Evolutionary conservation across 37 sponge, comb jelly and placozoan genomes (phyloP), one percentile per base, ranked within the genome.

Genomic region (Chondrosia reniformis): DNA sequence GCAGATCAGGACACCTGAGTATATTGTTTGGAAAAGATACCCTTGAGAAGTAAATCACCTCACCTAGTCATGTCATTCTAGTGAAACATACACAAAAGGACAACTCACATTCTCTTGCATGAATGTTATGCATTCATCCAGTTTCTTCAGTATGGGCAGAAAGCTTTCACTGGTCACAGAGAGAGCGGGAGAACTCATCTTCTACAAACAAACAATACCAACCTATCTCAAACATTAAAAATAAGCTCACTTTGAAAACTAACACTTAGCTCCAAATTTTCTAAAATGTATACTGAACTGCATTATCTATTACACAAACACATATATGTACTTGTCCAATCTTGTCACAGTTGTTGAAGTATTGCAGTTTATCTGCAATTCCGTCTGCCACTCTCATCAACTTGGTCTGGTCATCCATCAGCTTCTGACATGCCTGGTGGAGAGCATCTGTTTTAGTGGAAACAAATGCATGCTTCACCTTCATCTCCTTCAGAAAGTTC

Each of bases 121-220:
- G 89, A 96, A 99, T 31, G 42, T 65, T 55, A 99, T 89, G 80
- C 99, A 99, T 56, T 99, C 96, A 81, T 99, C 99, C 63, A 99
- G 84, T 15, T 91, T 72, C 21, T 89, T 71, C 75, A 99, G 79
- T 33, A 90, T 86, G 31, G 86, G 81, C 0, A 89, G 76, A 75
- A 99, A 93, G 15, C 91, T 55, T 5, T 74, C 80, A 56, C 71
- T 67, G 41, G 89, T 87, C 7, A 92, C 91, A 31, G 91, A 92
- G 30, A 97, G 34, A 0, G 93, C 43, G 30, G 93, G 81, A 33
- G 91, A 83, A 79, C 75, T 81, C 67, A 98, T 80, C 39, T 85
- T 79, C 80, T 87, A 55, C 33, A 71, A 5, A 57, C 45, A 8
- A 33, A n/a, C 17, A 59, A 13, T 25, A 13, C n/a, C n/a, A n/a